Evolutionary conservation across 1,140 invertebrate genomes (phyloP).

Genomic region (Drosophila elegans): DNA sequence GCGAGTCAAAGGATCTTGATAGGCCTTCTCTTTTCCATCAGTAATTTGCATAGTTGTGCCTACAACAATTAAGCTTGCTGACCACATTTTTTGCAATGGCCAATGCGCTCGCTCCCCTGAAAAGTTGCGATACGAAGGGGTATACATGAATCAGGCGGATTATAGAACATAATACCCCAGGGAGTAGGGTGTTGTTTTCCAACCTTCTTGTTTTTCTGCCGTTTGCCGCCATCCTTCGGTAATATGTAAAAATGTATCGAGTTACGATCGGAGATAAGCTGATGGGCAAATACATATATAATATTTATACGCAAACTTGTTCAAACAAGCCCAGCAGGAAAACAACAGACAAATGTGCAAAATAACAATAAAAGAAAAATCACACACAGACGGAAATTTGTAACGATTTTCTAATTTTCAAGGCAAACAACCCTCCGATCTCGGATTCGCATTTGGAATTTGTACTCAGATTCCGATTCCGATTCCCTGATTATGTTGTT

Average conservation of each 20-base stretch:
- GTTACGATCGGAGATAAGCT: slow-evolving; percentile 79
- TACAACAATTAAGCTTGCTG: slow-evolving; percentile 68
- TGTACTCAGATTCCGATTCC: slow-evolving; percentile 18
- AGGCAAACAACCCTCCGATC: slow-evolving; percentile 69
- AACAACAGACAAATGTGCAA: slow-evolving; percentile 69
- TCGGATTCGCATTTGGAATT: slow-evolving; percentile 1
- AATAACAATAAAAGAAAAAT: slow-evolving; percentile 69
- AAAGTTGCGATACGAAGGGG: not conserved
- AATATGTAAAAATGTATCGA: slow-evolving; percentile 71
- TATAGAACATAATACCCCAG: slow-evolving; percentile 70
- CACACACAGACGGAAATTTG: slow-evolving; percentile 53
- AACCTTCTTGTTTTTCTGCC: slow-evolving; percentile 44
- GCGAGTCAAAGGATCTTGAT: not conserved
- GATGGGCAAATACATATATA: slow-evolving; percentile 78
- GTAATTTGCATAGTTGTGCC: slow-evolving; percentile 70
- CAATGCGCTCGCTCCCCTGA: not conserved
- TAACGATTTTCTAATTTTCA: slow-evolving; percentile 79
- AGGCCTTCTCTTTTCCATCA: not conserved
- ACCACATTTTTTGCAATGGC: slow-evolving; percentile 56
- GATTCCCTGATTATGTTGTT: slow-evolving; percentile 61
- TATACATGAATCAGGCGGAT: slow-evolving; percentile 48
- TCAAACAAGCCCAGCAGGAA: slow-evolving; percentile 69
- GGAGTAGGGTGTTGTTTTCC: slow-evolving; percentile 28
- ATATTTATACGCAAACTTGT: slow-evolving; percentile 83
- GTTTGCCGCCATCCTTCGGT: slow-evolving; percentile 20